Evolutionary conservation across 2,888 invertebrate genomes (phyloP).

Genomic region (Lycocerus yunnanus): DNA sequence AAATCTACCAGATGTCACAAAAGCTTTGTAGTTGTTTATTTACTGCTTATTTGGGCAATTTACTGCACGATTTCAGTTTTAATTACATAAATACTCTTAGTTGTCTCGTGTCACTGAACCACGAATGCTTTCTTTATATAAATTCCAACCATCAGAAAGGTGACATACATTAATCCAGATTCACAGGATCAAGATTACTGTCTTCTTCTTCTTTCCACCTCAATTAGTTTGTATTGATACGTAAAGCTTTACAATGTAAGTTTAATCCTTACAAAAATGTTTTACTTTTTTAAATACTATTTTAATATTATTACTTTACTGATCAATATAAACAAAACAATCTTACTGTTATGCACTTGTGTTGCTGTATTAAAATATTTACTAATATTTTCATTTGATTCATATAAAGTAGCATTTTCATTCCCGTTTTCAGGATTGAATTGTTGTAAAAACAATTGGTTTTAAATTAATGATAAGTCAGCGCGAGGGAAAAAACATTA

Average conservation of each 20-base stretch:
- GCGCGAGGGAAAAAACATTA: too few relatives aligned
- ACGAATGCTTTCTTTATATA: conserved; percentile 15
- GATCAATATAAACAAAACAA: neutral
- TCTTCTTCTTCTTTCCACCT: conserved; percentile 29
- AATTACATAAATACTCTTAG: conserved; percentile 13
- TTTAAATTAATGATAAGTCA: too few relatives aligned
- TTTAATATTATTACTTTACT: neutral
- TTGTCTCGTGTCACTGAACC: conserved; percentile 25
- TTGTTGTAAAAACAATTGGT: too few relatives aligned
- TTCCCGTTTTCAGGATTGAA: too few relatives aligned
- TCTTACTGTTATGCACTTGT: too few relatives aligned
- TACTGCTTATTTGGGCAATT: conserved; percentile 9
- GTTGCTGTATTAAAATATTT: neutral
- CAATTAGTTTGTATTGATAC: conserved; percentile 26
- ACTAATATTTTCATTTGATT: neutral
- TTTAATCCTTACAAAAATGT: neutral
- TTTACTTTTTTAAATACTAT: neutral
- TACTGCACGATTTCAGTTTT: conserved; percentile 17
- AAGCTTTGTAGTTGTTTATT: neutral
- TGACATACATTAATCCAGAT: conserved; percentile 28
- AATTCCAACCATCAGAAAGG: conserved; percentile 22
- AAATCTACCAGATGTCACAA: conserved; percentile 6
- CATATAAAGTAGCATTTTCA: too few relatives aligned
- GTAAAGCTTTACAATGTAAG: neutral
- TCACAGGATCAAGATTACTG: conserved; percentile 34